Evolutionary conservation across 1,140 invertebrate species (phyloP).

Genomic region (Drusus annulatus): DNA sequence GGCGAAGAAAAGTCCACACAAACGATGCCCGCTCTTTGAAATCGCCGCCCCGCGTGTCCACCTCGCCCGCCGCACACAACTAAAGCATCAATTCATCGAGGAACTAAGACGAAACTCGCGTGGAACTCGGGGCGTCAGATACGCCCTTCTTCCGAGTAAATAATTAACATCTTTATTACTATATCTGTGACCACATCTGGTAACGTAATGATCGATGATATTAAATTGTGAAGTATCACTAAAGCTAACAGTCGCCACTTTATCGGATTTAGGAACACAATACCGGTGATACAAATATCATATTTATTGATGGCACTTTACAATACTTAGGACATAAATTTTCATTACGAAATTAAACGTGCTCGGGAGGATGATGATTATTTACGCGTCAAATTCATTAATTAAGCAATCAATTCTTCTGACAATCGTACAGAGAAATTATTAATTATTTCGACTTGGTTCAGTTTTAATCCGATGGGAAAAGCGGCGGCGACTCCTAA

Average conservation of each 20-base stretch:
- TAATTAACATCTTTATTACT: conserved; percentile 54
- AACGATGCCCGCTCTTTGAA: conserved; percentile 43
- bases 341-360: conserved; percentile 15
- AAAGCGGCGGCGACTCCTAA: too few relatives aligned
- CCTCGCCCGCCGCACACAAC: background rate
- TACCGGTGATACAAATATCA: conserved; percentile 15
- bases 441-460: too few relatives aligned
- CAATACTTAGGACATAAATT: conserved; percentile 16
- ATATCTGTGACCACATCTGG: conserved; percentile 57
- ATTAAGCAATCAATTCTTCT: too few relatives aligned
- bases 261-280: conserved; percentile 36
- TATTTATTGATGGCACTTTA: background rate
- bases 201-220: conserved; percentile 54
- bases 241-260: conserved; percentile 50
- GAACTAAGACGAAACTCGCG: background rate
- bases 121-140: background rate
- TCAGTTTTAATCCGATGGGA: too few relatives aligned
- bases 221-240: conserved; percentile 51
- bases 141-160: conserved; percentile 21
- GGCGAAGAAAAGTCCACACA: conserved; percentile 42
- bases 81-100: background rate
- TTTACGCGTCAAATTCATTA: too few relatives aligned
- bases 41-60: conserved; percentile 39
- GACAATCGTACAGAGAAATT: too few relatives aligned
- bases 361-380: background rate